phyloP scores from a whole-genome alignment of 2,888 invertebrate species.

The Andrena bucephala region DNA sequence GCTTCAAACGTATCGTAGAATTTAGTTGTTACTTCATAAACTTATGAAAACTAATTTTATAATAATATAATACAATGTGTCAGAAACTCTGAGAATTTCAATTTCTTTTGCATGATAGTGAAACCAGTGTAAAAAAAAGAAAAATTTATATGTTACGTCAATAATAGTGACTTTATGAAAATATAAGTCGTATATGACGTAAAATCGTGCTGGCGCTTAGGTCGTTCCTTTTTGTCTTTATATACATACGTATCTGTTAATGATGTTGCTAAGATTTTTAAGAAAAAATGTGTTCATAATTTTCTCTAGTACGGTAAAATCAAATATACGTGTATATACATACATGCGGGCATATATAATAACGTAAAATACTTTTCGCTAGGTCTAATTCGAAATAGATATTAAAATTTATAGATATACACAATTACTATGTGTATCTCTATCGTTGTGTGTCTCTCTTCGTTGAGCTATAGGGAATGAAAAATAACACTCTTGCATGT shows the following conservation, averaged over 20 bases:
- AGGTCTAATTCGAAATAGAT: slow-evolving; percentile 16
- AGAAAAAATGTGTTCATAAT: slow-evolving; percentile 7
- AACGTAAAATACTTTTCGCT: slow-evolving; percentile 27
- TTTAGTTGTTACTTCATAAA: slow-evolving; percentile 14
- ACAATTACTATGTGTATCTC: slow-evolving; percentile 29
- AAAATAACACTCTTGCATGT: slow-evolving; percentile 36
- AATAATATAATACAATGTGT: slow-evolving; percentile 9
- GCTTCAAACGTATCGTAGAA: neutral
- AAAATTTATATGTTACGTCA: slow-evolving; percentile 8
- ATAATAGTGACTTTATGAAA: neutral
- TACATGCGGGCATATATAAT: neutral
- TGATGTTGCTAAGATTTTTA: neutral
- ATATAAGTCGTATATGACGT: neutral
- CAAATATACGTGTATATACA: neutral
- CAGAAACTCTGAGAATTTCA: neutral
- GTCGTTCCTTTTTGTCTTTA: slow-evolving; percentile 12
- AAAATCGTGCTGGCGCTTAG: slow-evolving; percentile 21
- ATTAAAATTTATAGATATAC: slow-evolving; percentile 36
- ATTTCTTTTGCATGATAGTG: neutral
- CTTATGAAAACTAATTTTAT: neutral
- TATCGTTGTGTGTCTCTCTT: slow-evolving; percentile 48
- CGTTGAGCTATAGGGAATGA: slow-evolving; percentile 34
- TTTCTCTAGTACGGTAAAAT: slow-evolving; percentile 10
- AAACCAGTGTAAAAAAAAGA: slow-evolving; percentile 20
- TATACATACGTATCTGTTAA: slow-evolving; percentile 6